Percentiles rank a stretch among this genome's conserved stretches.
Conservation (phyloP, 2,797 vertebrate genomes). For the Xyrichtys novacula region DNA sequence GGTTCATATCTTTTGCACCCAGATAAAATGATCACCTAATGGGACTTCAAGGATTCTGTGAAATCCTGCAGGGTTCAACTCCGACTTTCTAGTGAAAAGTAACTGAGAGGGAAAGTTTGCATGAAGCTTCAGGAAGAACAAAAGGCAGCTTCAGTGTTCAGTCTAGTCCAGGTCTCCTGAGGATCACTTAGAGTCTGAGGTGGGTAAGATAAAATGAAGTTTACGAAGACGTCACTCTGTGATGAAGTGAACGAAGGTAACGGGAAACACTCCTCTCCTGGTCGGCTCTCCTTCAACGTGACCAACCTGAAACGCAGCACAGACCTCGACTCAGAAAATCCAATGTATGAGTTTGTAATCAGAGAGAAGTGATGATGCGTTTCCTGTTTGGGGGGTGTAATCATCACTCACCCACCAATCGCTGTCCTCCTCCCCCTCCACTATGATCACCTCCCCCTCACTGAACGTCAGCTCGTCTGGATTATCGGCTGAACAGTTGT, state of each 20-base stretch:
- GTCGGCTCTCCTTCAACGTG: slow-evolving; percentile 91
- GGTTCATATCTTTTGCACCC: no score
- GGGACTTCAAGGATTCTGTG: no score
- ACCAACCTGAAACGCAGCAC: slow-evolving; percentile 84
- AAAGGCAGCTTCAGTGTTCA: neutral
- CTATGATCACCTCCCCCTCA: slow-evolving; percentile 94
- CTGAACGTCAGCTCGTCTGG: slow-evolving; percentile 94
- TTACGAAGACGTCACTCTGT: slow-evolving; percentile 84
- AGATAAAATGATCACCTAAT: no score
- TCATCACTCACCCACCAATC: slow-evolving; percentile 96
- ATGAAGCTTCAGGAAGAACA: neutral
- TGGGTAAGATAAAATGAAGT: neutral
- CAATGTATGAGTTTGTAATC: neutral
- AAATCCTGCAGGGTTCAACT: neutral
- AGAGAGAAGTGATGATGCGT: neutral
- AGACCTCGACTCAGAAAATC: neutral
- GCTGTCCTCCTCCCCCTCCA: slow-evolving; percentile 94
- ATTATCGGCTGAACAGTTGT: slow-evolving; percentile 93
- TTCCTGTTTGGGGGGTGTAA: neutral
- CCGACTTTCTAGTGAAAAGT: neutral
- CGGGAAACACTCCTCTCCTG: slow-evolving; percentile 91
- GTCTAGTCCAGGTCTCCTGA: neutral
- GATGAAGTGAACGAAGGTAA: slow-evolving; percentile 97
- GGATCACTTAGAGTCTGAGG: slow-evolving; percentile 1
- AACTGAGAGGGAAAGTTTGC: neutral